Conservation (phyloP, 2,797 vertebrate genomes). For the Microctenopoma lineatum region DNA sequence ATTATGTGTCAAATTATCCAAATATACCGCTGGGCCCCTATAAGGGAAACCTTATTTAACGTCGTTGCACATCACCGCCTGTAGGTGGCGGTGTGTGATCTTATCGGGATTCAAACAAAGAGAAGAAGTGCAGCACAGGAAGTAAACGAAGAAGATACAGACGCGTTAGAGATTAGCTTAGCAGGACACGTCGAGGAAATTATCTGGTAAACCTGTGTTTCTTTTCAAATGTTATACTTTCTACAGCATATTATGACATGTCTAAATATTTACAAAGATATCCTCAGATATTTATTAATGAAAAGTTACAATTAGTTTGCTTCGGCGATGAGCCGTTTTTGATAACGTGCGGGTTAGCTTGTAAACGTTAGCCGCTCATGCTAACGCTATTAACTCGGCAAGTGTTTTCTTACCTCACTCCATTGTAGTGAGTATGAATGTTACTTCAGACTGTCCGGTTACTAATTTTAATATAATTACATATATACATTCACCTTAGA, state of each 20-base stretch:
- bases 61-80: rapidly evolving
- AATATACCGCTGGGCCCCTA: neutral
- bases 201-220: slow-evolving; percentile 48
- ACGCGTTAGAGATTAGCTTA: slow-evolving; percentile 35
- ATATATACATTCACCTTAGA: too few relatives aligned
- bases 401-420: neutral
- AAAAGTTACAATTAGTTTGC: neutral
- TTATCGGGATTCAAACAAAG: neutral
- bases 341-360: slow-evolving; percentile 39
- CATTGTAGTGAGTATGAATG: neutral
- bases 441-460: neutral
- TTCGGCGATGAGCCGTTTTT: slow-evolving; percentile 2
- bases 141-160: slow-evolving; percentile 32
- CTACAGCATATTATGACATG: rapidly evolving
- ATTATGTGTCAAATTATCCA: neutral
- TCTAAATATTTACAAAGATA: rapidly evolving
- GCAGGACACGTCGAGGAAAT: slow-evolving; percentile 37
- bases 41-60: rapidly evolving
- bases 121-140: neutral
- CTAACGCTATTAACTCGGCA: neutral
- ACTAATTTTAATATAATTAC: too few relatives aligned
- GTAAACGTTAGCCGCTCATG: slow-evolving; percentile 29
- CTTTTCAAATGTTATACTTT: neutral
- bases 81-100: neutral
- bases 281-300: rapidly evolving